Conservation (phyloP, 1,140 invertebrate genomes). For the Orius insidiosus region DNA sequence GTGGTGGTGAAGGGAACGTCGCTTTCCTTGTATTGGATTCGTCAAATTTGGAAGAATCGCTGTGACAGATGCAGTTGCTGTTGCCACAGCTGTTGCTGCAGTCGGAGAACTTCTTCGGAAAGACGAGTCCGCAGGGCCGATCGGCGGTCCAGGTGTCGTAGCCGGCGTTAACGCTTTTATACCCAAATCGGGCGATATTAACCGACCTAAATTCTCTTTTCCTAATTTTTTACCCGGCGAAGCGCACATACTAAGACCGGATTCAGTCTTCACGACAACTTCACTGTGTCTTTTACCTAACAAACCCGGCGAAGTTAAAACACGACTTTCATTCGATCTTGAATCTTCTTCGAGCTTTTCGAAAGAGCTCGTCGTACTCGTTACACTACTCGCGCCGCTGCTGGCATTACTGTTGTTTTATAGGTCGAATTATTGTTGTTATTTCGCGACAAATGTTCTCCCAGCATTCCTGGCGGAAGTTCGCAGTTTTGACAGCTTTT, state of each 20-base stretch:
- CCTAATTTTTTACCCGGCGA: slow-evolving; percentile 13
- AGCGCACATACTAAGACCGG: slow-evolving; percentile 11
- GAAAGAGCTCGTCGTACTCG: slow-evolving; percentile 35
- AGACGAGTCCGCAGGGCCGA: slow-evolving; percentile 29
- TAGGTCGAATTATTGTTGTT: slow-evolving; percentile 37
- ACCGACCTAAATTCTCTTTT: slow-evolving; percentile 13
- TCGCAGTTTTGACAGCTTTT: slow-evolving; percentile 83
- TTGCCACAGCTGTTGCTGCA: slow-evolving; percentile 18
- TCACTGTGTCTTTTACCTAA: slow-evolving; percentile 15
- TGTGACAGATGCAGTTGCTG: slow-evolving; percentile 28
- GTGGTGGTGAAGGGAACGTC: slow-evolving; percentile 17
- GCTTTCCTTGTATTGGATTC: slow-evolving; percentile 17
- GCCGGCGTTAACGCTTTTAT: slow-evolving; percentile 37
- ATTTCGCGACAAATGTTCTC: slow-evolving; percentile 36
- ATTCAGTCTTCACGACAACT: slow-evolving; percentile 21
- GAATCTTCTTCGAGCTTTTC: slow-evolving; percentile 63
- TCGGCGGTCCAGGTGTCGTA: slow-evolving; percentile 43
- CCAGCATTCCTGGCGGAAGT: slow-evolving; percentile 36
- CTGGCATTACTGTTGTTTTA: slow-evolving; percentile 46
- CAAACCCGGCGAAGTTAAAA: slow-evolving; percentile 30
- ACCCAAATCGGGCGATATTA: slow-evolving; percentile 15
- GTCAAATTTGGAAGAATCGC: slow-evolving; percentile 16
- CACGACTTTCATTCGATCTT: slow-evolving; percentile 40
- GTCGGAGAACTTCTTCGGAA: slow-evolving; percentile 26
- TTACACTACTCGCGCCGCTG: slow-evolving; percentile 40